Conservation (phyloP, 2,797 vertebrate genomes). For the Phoxinus dragarum region DNA sequence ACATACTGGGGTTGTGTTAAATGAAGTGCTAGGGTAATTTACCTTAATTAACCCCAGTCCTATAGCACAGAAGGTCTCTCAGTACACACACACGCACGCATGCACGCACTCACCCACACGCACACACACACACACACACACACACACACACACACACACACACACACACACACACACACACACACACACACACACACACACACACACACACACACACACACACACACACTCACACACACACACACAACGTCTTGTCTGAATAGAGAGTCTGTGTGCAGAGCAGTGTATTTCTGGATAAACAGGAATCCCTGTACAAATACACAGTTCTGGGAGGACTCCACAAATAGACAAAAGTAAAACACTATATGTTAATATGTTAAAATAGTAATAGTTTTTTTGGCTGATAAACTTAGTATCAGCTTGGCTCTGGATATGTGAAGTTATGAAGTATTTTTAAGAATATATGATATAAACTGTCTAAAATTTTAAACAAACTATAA, state of each 20-base stretch:
- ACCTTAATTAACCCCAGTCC: slow-evolving; percentile 73
- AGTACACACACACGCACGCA: slow-evolving; percentile 48
- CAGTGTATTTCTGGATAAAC: slow-evolving; percentile 42
- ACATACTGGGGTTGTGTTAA: slow-evolving; percentile 62
- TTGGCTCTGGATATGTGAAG: not conserved
- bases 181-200: no score
- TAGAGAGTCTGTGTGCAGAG: slow-evolving; percentile 75
- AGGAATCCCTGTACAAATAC: slow-evolving; percentile 62
- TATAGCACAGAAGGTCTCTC: slow-evolving; percentile 77
- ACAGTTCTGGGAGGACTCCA: not conserved
- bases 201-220: no score
- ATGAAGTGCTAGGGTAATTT: slow-evolving; percentile 77
- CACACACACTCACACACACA: no score
- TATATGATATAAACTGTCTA: not conserved
- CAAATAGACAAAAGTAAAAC: slow-evolving; percentile 7
- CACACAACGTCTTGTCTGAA: slow-evolving; percentile 71
- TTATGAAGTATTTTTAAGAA: not conserved
- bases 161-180: no score
- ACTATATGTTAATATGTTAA: not conserved
- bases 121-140: slow-evolving; percentile 27
- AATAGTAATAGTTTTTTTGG: not conserved
- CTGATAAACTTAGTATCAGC: not conserved
- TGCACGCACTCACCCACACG: slow-evolving; percentile 40
- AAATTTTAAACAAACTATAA: not conserved
- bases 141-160: no score